Evolutionary conservation across 1,140 invertebrate species (phyloP).

Genomic region (Atopsyche davidsoni): DNA sequence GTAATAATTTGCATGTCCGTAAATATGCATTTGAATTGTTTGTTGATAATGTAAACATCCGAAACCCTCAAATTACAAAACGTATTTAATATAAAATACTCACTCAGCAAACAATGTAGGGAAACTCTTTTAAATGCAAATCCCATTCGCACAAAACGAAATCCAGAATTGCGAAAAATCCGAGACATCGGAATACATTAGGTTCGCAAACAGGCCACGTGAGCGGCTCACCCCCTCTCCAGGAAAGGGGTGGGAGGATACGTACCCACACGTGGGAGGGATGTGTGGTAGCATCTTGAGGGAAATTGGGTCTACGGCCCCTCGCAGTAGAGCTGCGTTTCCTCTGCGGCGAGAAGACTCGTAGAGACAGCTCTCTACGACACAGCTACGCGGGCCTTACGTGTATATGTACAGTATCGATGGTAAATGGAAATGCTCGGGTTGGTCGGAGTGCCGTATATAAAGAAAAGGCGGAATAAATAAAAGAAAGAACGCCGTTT

Average conservation of each 20-base stretch:
- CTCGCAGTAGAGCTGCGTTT: neutral
- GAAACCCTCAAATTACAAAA: too few species aligned
- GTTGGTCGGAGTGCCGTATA: neutral
- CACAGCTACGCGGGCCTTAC: neutral
- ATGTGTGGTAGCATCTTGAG: conserved; percentile 1
- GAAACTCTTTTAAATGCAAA: too few species aligned
- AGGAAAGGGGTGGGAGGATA: neutral
- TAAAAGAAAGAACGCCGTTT: conserved; percentile 1
- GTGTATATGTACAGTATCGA: neutral
- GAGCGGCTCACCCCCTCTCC: too few species aligned
- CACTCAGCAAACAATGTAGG: too few species aligned
- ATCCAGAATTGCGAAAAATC: too few species aligned
- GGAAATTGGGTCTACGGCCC: conserved; percentile 1
- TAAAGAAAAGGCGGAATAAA: conserved; percentile 5
- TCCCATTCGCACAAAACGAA: too few species aligned
- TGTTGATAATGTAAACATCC: too few species aligned
- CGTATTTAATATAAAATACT: too few species aligned
- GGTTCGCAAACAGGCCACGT: too few species aligned
- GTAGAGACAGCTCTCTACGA: neutral
- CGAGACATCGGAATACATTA: too few species aligned
- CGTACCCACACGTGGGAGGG: neutral
- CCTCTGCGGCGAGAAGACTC: neutral
- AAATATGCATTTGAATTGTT: too few species aligned
- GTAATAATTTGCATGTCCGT: too few species aligned
- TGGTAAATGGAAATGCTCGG: neutral